Base-by-base conservation (phyloP, 2,113 vertebrate genomes). In the Ailurus styani region DNA sequence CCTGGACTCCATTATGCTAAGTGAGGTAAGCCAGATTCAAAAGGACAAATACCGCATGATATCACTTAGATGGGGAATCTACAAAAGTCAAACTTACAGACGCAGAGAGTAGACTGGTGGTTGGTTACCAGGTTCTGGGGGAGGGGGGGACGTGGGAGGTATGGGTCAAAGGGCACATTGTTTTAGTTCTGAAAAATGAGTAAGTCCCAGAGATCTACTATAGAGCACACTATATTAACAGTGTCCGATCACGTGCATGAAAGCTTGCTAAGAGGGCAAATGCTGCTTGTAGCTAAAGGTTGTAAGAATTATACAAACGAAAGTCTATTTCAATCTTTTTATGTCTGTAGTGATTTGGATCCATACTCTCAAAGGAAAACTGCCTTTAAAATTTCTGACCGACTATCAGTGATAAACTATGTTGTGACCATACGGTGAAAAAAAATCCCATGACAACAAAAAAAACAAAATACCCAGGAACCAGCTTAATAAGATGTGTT, bases 231-330 rank as follows among this genome's bases (percentile, higher is more conserved):
- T 42, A 2, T 0, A 1, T 12, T 34, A 70, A 55, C 7, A 42
- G 23, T 14, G 2, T 8, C 3, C 5, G 15, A 13, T 0, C 18
- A 6, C 18, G 6, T 6, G 7, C 37, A 55, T 52, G 34, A 7
- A 42, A 55, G 7, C 62, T 18, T 55, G 50, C 50, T 87, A 18
- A 55, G 37, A 82, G 9, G 2, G 0, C 34, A 45, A 37, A 25
- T 20, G 18, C 13, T 27, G 29, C 31, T 66, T 70, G 52, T 55
- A 23, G 37, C 10, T 34, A 70, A 68, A 73, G 12, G 12, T 64
- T n/a, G 57, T 4, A 68, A 86, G 29, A 85, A 60, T 54, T 27
- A 23, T 17, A 78, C 27, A 37, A 73, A 50, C 4, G 23, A 77
- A 84, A 45, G 18, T 0, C n/a, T 31, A 12, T 50, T 83, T 87